phyloP scores from a whole-genome alignment of 2,113 vertebrate genomes.

The Chaetops frenatus region DNA sequence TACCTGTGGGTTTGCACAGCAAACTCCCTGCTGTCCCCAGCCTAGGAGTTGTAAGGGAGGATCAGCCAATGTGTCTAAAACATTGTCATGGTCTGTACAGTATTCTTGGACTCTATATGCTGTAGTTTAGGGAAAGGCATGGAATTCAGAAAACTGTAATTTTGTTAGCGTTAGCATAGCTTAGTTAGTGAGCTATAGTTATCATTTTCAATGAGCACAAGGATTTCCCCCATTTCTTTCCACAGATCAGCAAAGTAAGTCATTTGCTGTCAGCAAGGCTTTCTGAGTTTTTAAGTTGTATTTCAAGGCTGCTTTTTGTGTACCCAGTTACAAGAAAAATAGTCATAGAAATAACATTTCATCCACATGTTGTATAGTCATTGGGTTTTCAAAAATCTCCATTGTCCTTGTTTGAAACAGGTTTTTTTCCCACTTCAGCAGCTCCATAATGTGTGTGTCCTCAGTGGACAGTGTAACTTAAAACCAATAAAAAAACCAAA shows the following conservation, averaged over 20 bases:
- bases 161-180: neutral
- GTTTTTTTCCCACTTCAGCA: neutral
- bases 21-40: accelerated
- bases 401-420: neutral
- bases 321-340: neutral
- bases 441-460: neutral
- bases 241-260: neutral
- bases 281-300: neutral
- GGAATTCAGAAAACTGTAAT: neutral
- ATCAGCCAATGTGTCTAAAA: neutral
- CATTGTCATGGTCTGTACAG: neutral
- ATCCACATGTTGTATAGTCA: neutral
- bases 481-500: neutral
- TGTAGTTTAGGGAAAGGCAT: neutral
- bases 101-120: neutral
- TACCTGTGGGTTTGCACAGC: accelerated
- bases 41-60: neutral
- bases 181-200: neutral
- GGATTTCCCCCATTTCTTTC: neutral
- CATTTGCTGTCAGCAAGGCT: neutral
- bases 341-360: neutral
- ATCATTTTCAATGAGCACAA: neutral
- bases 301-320: neutral
- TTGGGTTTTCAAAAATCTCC: neutral
- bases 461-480: neutral